phyloP scores from a whole-genome alignment of 2,888 invertebrate species.

The Limnephilus lunatus region DNA sequence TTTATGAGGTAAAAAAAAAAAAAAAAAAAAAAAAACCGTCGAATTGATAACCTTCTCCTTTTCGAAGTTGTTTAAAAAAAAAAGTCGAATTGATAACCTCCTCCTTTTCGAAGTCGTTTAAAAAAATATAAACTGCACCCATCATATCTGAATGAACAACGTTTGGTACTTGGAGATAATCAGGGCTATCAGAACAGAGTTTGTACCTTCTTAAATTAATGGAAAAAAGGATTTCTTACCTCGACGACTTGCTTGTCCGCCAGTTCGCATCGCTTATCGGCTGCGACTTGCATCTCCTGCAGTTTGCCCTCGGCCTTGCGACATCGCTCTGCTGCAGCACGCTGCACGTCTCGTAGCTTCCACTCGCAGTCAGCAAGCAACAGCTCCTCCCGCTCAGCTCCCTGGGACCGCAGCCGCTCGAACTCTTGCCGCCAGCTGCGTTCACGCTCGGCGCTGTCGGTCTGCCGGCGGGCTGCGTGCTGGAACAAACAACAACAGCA shows the following conservation, averaged over 20 bases:
- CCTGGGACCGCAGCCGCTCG: slow-evolving; percentile 82
- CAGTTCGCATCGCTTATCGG: slow-evolving; percentile 56
- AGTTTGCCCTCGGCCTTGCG: slow-evolving; percentile 57
- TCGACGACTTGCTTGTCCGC: slow-evolving; percentile 60
- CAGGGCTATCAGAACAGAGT: no score
- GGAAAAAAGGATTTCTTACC: slow-evolving; percentile 33
- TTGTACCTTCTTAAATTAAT: no score
- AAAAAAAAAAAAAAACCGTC: no score
- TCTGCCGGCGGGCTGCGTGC: slow-evolving; percentile 80
- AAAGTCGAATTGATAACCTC: no score
- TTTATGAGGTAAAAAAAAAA: no score
- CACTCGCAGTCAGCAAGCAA: slow-evolving; percentile 90
- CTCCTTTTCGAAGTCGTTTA: no score
- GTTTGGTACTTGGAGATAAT: no score
- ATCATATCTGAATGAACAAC: no score
- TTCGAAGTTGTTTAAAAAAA: no score
- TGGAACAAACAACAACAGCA: slow-evolving; percentile 67
- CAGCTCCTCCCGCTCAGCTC: slow-evolving; percentile 84
- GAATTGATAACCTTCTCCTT: no score
- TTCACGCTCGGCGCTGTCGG: slow-evolving; percentile 83
- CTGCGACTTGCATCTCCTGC: slow-evolving; percentile 56
- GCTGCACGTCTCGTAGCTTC: slow-evolving; percentile 88
- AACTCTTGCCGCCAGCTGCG: slow-evolving; percentile 83
- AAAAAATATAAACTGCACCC: no score
- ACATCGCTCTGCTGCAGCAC: slow-evolving; percentile 79